Percentiles rank a stretch among this genome's conserved stretches.
Evolutionary conservation across 1,140 invertebrate species (phyloP).

Genomic region (Anastatus disparis): DNA sequence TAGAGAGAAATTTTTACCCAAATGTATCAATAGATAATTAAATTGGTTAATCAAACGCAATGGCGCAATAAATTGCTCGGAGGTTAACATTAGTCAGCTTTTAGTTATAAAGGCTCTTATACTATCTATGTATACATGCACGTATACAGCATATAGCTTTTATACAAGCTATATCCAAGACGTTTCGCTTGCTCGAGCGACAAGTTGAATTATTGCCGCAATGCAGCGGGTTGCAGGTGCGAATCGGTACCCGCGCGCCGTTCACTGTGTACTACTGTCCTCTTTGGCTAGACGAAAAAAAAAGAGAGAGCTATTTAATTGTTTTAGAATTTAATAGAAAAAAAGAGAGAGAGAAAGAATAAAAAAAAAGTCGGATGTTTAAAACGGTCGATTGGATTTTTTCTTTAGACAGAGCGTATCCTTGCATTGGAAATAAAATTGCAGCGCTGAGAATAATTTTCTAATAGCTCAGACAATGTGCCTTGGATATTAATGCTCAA

Average conservation of each 20-base stretch:
- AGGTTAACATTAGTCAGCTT: not conserved
- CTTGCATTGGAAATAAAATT: no score
- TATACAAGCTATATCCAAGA: no score
- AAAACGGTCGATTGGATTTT: no score
- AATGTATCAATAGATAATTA: not conserved
- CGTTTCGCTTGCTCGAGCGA: not conserved
- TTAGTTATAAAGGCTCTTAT: no score
- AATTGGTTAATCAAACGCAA: not conserved
- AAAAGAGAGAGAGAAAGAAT: not conserved
- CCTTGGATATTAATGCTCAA: no score
- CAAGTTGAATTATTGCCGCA: constrained; percentile 43
- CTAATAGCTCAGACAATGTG: no score
- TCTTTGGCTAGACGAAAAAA: no score
- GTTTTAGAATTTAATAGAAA: not conserved
- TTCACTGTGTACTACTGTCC: constrained; percentile 39
- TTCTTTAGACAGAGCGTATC: no score
- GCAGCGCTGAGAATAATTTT: no score
- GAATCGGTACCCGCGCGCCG: not conserved
- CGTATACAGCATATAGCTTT: no score
- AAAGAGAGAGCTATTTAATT: not conserved
- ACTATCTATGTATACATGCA: no score
- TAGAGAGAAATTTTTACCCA: not conserved
- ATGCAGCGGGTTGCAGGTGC: constrained; percentile 43
- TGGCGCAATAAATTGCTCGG: not conserved
- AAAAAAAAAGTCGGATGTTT: not conserved